Conservation (phyloP, 1,140 invertebrate species). For the Ceratitis capitata region DNA sequence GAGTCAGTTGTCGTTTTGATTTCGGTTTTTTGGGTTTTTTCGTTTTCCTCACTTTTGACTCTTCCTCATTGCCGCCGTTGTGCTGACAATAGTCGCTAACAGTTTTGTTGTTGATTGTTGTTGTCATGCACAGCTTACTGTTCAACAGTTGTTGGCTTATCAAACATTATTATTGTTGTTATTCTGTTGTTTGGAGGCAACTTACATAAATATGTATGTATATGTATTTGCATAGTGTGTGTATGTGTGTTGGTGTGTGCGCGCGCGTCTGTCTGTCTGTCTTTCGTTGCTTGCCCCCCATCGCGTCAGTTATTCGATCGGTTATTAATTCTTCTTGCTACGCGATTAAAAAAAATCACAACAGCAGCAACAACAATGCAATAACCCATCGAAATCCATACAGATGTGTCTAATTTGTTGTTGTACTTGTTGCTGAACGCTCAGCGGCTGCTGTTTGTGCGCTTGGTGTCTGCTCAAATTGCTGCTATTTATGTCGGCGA, state of each 20-base stretch:
- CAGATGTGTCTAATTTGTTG: neutral
- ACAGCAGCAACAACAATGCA: neutral
- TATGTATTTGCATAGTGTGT: too few relatives aligned
- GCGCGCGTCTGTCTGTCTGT: neutral
- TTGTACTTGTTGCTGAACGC: neutral
- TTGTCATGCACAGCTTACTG: conserved; percentile 24
- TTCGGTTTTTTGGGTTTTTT: too few relatives aligned
- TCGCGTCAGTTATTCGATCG: conserved; percentile 39
- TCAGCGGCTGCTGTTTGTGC: conserved; percentile 23
- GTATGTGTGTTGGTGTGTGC: neutral
- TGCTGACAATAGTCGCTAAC: conserved; percentile 25
- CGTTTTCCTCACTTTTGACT: neutral
- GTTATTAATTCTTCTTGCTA: conserved; percentile 40
- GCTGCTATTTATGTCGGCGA: conserved; percentile 65
- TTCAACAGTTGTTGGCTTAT: neutral
- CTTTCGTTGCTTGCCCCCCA: conserved; percentile 36
- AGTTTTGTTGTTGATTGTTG: conserved; percentile 14
- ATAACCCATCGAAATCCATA: neutral
- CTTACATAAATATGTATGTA: too few relatives aligned
- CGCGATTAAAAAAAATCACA: too few relatives aligned
- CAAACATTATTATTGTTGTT: conserved; percentile 9
- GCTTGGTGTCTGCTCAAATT: conserved; percentile 62
- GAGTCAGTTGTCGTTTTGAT: conserved; percentile 29
- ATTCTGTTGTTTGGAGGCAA: neutral
- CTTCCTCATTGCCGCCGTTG: conserved; percentile 38